These are phyloP conservation scores for Bursaphelenchus okinawaensis DNA, from an alignment of 2,888 invertebrate species.

Conservation along the genomic window DNA sequence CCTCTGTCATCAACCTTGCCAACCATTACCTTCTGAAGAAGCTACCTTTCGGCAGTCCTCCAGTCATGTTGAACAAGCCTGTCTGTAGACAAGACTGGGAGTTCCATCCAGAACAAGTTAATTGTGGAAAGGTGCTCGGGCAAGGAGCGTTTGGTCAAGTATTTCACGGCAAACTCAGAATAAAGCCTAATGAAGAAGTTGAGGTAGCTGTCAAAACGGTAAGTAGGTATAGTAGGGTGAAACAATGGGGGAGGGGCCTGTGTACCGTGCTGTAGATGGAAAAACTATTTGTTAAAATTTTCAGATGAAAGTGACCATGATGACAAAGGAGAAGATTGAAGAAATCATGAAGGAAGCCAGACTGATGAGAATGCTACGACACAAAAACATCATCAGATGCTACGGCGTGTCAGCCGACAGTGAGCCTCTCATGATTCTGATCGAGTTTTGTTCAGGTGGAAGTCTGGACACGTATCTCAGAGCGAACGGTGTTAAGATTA, in stretches of 20 bases:
- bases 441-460: constrained; percentile 74
- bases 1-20: constrained; percentile 14
- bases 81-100: constrained; percentile 21
- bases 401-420: constrained; percentile 95
- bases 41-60: constrained; percentile 5
- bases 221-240: too few species aligned
- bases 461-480: constrained; percentile 20
- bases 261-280: too few species aligned
- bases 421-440: constrained; percentile 96
- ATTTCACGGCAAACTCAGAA: constrained; percentile 1
- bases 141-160: constrained; percentile 23
- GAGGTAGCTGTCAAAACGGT: constrained; percentile 13
- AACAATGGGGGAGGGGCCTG: too few species aligned
- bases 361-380: constrained; percentile 90
- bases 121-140: constrained; percentile 5
- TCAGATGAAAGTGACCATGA: constrained; percentile 12
- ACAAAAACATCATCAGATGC: constrained; percentile 87
- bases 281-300: too few species aligned
- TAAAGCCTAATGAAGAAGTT: background rate
- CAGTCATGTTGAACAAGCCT: constrained; percentile 1
- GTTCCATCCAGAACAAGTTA: constrained; percentile 15
- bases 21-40: constrained; percentile 9
- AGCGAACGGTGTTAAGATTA: constrained; percentile 3
- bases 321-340: constrained; percentile 24
- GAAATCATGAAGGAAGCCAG: constrained; percentile 69